Conservation (phyloP, 2,797 vertebrate species). For the Cirrhinus mrigala region DNA sequence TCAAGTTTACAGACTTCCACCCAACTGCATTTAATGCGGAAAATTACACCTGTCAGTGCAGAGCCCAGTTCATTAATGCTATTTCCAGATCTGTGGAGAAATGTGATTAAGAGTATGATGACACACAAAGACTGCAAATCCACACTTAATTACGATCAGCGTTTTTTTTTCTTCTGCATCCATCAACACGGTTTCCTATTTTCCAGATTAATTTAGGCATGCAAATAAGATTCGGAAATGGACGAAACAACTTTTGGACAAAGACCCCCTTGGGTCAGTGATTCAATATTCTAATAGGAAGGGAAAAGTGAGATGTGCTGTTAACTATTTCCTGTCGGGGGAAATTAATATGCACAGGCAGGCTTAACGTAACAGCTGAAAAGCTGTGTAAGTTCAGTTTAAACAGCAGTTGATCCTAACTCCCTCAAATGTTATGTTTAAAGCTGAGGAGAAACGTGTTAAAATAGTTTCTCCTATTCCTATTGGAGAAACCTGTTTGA, state of each 20-base stretch:
- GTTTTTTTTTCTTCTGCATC: constrained; percentile 69
- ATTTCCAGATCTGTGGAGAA: constrained; percentile 80
- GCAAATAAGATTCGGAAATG: constrained; percentile 74
- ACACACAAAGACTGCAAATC: constrained; percentile 74
- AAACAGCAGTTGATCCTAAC: too few relatives aligned
- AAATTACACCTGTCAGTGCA: constrained; percentile 89
- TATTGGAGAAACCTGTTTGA: background rate
- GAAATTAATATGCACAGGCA: too few relatives aligned
- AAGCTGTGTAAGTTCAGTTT: too few relatives aligned
- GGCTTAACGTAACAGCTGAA: too few relatives aligned
- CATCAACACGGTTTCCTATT: constrained; percentile 70
- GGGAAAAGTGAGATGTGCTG: constrained; percentile 8
- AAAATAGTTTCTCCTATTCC: background rate
- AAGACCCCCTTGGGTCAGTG: constrained; percentile 42
- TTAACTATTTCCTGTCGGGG: background rate
- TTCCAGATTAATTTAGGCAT: constrained; percentile 78
- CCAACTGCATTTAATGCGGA: constrained; percentile 78
- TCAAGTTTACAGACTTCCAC: constrained; percentile 62
- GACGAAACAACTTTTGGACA: constrained; percentile 66
- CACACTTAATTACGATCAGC: constrained; percentile 81
- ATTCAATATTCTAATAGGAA: constrained; percentile 62
- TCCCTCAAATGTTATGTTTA: too few relatives aligned
- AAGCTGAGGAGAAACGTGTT: background rate
- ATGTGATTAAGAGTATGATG: constrained; percentile 73
- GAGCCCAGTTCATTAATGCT: constrained; percentile 82